A percentile compares a stretch with the other conserved stretches of the same genome.
phyloP scores from a whole-genome alignment of 1,140 invertebrate species.

The Leptopilina clavipes region DNA sequence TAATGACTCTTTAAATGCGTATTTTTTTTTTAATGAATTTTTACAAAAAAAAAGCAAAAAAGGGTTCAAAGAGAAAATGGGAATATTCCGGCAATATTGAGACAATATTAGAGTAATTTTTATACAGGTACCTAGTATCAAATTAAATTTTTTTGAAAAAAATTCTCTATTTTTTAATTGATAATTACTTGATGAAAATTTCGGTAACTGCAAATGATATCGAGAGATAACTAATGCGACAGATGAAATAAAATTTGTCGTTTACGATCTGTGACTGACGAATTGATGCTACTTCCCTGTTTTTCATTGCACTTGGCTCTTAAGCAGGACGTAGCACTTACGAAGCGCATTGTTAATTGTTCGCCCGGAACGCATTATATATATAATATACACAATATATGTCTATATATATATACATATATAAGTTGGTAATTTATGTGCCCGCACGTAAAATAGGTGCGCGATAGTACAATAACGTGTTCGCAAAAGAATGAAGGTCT shows the following conservation, averaged over 20 bases:
- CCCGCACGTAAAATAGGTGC: slow-evolving; percentile 14
- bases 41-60: no score
- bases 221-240: no score
- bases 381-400: background rate
- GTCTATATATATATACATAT: background rate
- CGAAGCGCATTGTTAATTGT: slow-evolving; percentile 19
- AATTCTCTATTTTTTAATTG: no score
- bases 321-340: slow-evolving; percentile 28
- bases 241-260: background rate
- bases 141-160: no score
- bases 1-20: background rate
- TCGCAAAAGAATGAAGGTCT: background rate
- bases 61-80: no score
- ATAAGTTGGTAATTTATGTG: slow-evolving; percentile 3
- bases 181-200: no score
- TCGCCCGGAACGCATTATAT: slow-evolving; percentile 11
- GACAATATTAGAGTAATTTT: no score
- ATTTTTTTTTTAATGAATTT: no score
- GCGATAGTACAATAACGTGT: background rate
- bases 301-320: slow-evolving; percentile 20
- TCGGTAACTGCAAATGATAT: no score
- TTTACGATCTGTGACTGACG: background rate
- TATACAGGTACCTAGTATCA: no score
- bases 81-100: no score
- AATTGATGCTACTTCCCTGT: slow-evolving; percentile 16